phyloP scores from a whole-genome alignment of 1,140 invertebrate species.

The Glossosoma conforme region DNA sequence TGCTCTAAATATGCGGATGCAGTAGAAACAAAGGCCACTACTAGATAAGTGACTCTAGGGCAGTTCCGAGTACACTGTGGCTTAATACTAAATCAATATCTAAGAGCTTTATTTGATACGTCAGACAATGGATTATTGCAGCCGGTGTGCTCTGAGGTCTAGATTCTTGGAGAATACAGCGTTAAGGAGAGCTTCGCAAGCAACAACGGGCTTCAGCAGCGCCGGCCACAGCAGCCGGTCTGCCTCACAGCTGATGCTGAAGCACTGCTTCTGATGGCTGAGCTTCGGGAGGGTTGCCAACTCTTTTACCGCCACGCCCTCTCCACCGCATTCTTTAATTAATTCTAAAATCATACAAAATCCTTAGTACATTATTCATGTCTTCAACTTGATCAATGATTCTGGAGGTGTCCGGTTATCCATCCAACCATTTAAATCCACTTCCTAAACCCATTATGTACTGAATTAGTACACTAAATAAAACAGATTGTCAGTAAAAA shows the following conservation, averaged over 20 bases:
- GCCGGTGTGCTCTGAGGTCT: too few species aligned
- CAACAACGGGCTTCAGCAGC: constrained; percentile 11
- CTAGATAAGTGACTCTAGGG: too few species aligned
- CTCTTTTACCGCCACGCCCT: neutral
- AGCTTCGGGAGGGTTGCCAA: neutral
- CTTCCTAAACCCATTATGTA: neutral
- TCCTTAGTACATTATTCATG: neutral
- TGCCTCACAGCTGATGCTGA: constrained; percentile 7
- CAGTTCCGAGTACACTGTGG: too few species aligned
- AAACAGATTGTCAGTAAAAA: neutral
- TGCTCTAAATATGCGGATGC: too few species aligned
- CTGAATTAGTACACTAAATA: neutral
- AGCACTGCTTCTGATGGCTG: neutral
- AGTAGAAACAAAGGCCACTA: too few species aligned
- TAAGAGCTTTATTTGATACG: too few species aligned
- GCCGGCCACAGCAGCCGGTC: constrained; percentile 9
- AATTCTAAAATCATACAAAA: constrained; percentile 10
- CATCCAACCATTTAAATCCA: neutral
- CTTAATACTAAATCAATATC: too few species aligned
- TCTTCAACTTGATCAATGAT: neutral
- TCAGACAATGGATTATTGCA: too few species aligned
- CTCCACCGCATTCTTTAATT: constrained; percentile 10
- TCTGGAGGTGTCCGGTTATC: neutral
- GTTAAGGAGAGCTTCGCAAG: constrained; percentile 3
- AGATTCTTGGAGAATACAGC: too few species aligned